These are phyloP conservation scores for Odontamblyopus lacepedii DNA, from an alignment of 2,797 vertebrate species.

Conservation along the genomic window DNA sequence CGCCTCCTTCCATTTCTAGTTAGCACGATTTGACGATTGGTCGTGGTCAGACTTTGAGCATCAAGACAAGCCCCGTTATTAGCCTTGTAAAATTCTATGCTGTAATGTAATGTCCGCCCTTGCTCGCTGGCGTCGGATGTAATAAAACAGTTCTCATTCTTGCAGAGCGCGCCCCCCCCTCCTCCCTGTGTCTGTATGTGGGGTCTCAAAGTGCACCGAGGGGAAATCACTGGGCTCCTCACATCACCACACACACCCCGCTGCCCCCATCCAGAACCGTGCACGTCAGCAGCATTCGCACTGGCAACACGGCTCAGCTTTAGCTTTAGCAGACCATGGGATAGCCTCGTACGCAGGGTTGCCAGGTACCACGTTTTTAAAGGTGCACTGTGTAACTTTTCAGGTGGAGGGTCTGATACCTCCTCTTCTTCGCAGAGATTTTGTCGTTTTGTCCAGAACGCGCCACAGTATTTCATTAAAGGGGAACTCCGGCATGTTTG, in stretches of 20 bases:
- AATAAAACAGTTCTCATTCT: neutral
- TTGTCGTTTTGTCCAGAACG: no score
- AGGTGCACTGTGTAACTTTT: no score
- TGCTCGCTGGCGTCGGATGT: neutral
- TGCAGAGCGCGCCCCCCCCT: neutral
- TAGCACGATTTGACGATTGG: no score
- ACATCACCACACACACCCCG: neutral
- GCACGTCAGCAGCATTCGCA: neutral
- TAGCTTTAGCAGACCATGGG: neutral
- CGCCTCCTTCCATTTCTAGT: no score
- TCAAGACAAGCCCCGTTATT: neutral
- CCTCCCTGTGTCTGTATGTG: neutral
- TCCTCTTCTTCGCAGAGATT: no score
- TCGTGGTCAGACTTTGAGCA: no score
- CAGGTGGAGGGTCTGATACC: no score
- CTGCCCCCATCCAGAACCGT: neutral
- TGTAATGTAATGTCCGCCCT: neutral
- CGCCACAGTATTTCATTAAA: no score
- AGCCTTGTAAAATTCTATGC: neutral
- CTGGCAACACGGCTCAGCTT: neutral
- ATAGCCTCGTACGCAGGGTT: no score
- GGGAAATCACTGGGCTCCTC: slow-evolving; percentile 9
- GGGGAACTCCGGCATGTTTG: no score
- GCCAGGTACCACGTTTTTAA: no score
- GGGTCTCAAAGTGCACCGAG: neutral